Percentiles rank a stretch among this genome's conserved stretches.
Evolutionary conservation across 2,888 invertebrate genomes (phyloP).

Genomic region (Yponomeuta cagnagella): DNA sequence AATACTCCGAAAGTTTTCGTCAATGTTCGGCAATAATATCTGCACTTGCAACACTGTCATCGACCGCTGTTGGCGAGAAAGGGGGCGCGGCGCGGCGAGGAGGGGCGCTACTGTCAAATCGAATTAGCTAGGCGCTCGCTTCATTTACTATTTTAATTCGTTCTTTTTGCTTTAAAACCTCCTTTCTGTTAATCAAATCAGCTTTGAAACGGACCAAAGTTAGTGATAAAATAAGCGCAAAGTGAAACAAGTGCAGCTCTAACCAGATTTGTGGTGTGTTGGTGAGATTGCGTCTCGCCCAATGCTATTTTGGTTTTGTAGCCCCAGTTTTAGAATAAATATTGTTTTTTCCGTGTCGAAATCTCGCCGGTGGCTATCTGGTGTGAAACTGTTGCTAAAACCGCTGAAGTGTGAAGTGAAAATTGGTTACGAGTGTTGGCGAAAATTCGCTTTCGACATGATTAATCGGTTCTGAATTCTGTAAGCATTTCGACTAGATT

Average conservation of each 20-base stretch:
- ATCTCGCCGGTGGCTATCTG: conserved; percentile 34
- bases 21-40: not conserved
- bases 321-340: conserved; percentile 61
- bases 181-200: conserved; percentile 56
- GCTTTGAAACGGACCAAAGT: conserved; percentile 1
- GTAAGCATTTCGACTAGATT: conserved; percentile 24
- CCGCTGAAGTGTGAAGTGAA: not conserved
- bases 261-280: not conserved
- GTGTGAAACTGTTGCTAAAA: conserved; percentile 10
- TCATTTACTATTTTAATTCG: conserved; percentile 33
- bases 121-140: conserved; percentile 37
- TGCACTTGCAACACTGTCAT: conserved; percentile 46
- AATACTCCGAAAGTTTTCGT: not conserved
- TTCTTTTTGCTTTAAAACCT: conserved; percentile 47
- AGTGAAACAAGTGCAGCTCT: not conserved
- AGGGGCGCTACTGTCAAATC: conserved; percentile 58
- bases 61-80: conserved; percentile 46
- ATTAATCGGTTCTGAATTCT: conserved; percentile 11
- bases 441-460: conserved; percentile 41
- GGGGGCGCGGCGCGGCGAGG: conserved; percentile 34
- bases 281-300: conserved; percentile 20
- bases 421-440: conserved; percentile 12
- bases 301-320: conserved; percentile 65
- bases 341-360: conserved; percentile 60
- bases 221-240: not conserved